A percentile compares a stretch with the other conserved stretches of the same genome.
phyloP scores from a whole-genome alignment of 2,888 invertebrate species.

The Nomada fabriciana region DNA sequence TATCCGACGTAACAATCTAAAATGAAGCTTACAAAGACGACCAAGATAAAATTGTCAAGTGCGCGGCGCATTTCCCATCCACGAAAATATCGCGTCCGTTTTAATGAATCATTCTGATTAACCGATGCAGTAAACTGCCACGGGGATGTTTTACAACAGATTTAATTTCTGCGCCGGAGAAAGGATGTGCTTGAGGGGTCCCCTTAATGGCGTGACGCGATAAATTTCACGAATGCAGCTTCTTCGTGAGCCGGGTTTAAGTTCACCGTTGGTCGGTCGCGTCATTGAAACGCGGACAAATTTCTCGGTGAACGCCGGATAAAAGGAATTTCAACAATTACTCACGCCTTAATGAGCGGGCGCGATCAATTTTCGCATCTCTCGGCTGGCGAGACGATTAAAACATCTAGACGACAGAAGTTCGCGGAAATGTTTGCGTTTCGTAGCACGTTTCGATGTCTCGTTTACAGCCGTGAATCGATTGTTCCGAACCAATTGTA shows the following conservation, averaged over 20 bases:
- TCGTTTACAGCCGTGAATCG: neutral
- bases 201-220: constrained; percentile 30
- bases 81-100: constrained; percentile 8
- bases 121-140: constrained; percentile 23
- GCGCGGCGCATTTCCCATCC: neutral
- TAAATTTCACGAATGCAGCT: constrained; percentile 32
- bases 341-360: constrained; percentile 8
- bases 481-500: neutral
- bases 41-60: neutral
- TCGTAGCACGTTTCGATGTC: neutral
- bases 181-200: constrained; percentile 10
- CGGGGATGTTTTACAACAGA: constrained; percentile 37
- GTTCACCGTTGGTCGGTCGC: neutral
- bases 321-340: constrained; percentile 42
- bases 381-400: constrained; percentile 10
- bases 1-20: too few species aligned
- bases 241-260: constrained; percentile 8
- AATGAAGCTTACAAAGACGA: neutral
- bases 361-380: constrained; percentile 26
- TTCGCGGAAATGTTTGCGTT: neutral
- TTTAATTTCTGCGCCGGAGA: constrained; percentile 33
- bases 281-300: constrained; percentile 28
- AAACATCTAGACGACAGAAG: neutral
- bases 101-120: constrained; percentile 27
- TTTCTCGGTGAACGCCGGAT: neutral